These are phyloP conservation scores for Caenorhabditis auriculariae DNA, from an alignment of 2,888 invertebrate species.

Conservation along the genomic window DNA sequence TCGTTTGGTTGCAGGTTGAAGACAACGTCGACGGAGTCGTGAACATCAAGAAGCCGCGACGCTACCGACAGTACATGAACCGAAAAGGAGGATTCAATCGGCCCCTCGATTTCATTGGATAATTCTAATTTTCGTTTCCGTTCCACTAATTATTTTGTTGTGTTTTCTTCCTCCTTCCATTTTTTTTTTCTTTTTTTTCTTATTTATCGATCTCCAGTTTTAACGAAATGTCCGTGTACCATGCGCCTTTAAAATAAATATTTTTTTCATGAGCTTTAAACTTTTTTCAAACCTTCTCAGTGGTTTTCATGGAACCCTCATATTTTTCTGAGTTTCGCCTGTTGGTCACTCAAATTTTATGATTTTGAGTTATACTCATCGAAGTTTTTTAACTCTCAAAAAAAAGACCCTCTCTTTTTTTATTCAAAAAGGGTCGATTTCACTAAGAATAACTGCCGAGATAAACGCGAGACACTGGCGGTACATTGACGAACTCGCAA, in stretches of 20 bases:
- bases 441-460: too few relatives aligned
- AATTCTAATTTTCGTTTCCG: slow-evolving; percentile 3
- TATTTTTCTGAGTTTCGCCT: not conserved
- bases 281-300: slow-evolving; percentile 2
- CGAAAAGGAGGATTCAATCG: slow-evolving; percentile 97
- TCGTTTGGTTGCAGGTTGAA: slow-evolving; percentile 74
- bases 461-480: too few relatives aligned
- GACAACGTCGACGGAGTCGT: slow-evolving; percentile 92
- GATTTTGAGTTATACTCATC: too few relatives aligned
- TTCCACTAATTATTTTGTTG: not conserved
- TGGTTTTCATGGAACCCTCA: not conserved
- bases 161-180: slow-evolving; percentile 12
- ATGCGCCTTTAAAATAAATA: slow-evolving; percentile 2
- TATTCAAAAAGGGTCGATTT: too few relatives aligned
- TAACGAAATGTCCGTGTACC: not conserved
- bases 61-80: slow-evolving; percentile 99
- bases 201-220: not conserved
- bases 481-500: too few relatives aligned
- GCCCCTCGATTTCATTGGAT: slow-evolving; percentile 75
- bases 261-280: too few relatives aligned
- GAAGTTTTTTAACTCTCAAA: too few relatives aligned
- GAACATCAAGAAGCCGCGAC: slow-evolving; percentile 90
- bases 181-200: not conserved
- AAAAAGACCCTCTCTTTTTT: too few relatives aligned
- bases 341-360: too few relatives aligned